Evolutionary conservation across 1,140 invertebrate species (phyloP).

Genomic region (Polypedilum pembai): DNA sequence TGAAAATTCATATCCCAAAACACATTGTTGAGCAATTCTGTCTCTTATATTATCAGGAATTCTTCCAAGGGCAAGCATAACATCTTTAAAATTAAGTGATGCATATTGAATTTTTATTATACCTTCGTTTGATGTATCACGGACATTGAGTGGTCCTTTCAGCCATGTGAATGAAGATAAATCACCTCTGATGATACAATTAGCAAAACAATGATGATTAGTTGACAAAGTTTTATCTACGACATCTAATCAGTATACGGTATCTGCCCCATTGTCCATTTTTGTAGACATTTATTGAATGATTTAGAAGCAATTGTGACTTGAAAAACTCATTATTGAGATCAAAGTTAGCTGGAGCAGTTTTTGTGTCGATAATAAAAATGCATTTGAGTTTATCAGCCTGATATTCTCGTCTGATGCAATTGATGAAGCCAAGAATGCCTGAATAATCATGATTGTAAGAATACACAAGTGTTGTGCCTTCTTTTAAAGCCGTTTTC

Average conservation of each 20-base stretch:
- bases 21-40: constrained; percentile 43
- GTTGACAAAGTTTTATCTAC: neutral
- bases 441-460: constrained; percentile 53
- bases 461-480: constrained; percentile 47
- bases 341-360: neutral
- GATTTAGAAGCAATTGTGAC: neutral
- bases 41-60: constrained; percentile 49
- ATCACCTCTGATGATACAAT: constrained; percentile 72
- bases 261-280: constrained; percentile 72
- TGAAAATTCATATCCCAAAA: constrained; percentile 53
- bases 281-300: neutral
- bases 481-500: constrained; percentile 47
- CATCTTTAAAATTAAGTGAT: constrained; percentile 62
- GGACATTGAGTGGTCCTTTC: constrained; percentile 48
- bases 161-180: constrained; percentile 79
- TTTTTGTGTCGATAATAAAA: neutral
- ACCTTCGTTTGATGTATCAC: constrained; percentile 38
- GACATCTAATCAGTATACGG: constrained; percentile 53
- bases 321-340: neutral
- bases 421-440: constrained; percentile 50
- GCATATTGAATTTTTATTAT: constrained; percentile 54
- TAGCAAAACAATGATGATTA: constrained; percentile 62
- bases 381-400: constrained; percentile 16
- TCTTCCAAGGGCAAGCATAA: constrained; percentile 63
- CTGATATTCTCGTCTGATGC: constrained; percentile 37